phyloP scores from a whole-genome alignment of 2,113 vertebrate genomes.

The Pycnonotus jocosus region DNA sequence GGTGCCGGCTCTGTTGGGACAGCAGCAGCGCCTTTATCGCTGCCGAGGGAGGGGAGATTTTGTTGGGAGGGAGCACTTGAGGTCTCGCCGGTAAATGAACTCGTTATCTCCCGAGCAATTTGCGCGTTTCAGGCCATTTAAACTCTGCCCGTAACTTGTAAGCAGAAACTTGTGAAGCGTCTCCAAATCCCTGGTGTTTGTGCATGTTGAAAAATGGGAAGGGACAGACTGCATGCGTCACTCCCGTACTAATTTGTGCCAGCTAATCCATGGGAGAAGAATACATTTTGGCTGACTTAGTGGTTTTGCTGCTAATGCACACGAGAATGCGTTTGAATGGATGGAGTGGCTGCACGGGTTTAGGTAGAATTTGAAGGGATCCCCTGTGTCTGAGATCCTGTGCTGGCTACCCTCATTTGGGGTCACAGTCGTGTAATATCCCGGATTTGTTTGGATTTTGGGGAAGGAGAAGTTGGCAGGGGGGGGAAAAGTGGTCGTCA shows the following conservation, averaged over 20 bases:
- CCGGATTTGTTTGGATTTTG: neutral
- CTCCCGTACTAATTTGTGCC: neutral
- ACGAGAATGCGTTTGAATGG: neutral
- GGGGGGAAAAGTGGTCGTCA: neutral
- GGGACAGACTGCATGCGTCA: conserved; percentile 42
- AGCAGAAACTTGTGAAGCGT: neutral
- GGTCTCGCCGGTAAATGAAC: neutral
- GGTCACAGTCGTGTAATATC: rapidly evolving
- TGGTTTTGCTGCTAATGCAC: conserved; percentile 51
- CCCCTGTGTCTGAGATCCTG: neutral
- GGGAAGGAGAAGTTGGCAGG: neutral
- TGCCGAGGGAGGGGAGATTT: neutral
- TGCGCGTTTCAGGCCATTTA: neutral
- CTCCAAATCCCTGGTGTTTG: conserved; percentile 45
- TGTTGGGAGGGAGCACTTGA: neutral
- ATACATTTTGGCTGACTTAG: conserved; percentile 38
- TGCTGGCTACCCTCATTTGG: neutral
- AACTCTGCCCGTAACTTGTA: neutral
- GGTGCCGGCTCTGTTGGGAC: neutral
- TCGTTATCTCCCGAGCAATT: neutral
- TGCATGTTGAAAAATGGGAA: conserved; percentile 32
- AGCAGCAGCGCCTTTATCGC: neutral
- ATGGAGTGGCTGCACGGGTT: neutral
- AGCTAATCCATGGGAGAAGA: conserved; percentile 52
- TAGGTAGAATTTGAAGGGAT: neutral